These are phyloP conservation scores for Netelia melanura DNA, from an alignment of 2,888 invertebrate genomes.

Conservation along the genomic window DNA sequence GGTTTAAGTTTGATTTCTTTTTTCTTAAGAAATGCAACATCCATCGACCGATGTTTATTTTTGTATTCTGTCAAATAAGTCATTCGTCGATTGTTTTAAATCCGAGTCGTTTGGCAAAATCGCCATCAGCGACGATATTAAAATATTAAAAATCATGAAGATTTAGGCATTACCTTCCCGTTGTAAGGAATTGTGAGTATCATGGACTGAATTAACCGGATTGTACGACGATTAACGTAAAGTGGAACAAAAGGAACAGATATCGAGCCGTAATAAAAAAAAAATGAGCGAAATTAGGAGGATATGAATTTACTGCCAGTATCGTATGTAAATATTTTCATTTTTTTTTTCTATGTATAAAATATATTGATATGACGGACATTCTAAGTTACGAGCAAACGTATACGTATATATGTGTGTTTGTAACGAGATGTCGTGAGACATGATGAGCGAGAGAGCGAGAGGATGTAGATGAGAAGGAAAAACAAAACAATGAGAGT, in stretches of 20 bases:
- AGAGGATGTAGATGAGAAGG: slow-evolving; percentile 36
- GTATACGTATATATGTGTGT: slow-evolving; percentile 73
- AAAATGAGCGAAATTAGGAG: slow-evolving; percentile 59
- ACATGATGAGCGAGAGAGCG: slow-evolving; percentile 55
- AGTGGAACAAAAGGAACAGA: background rate
- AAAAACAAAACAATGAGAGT: slow-evolving; percentile 1
- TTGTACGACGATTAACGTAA: slow-evolving; percentile 19
- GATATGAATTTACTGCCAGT: slow-evolving; percentile 80
- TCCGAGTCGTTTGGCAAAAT: background rate
- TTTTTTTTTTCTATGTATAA: slow-evolving; percentile 70
- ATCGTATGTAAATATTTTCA: slow-evolving; percentile 80
- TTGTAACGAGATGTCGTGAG: slow-evolving; percentile 70
- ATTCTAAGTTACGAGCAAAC: slow-evolving; percentile 67
- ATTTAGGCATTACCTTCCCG: slow-evolving; percentile 22
- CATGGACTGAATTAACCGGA: slow-evolving; percentile 49
- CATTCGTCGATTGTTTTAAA: background rate
- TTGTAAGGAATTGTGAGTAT: slow-evolving; percentile 27
- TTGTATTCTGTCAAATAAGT: background rate
- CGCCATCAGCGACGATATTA: background rate
- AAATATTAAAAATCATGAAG: slow-evolving; percentile 16
- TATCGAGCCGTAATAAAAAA: slow-evolving; percentile 49
- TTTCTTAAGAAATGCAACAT: background rate
- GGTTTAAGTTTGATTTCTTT: background rate
- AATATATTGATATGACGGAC: slow-evolving; percentile 61
- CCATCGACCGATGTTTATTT: background rate